These are phyloP conservation scores for Mola mola DNA, from an alignment of 2,113 vertebrate genomes.

Conservation along the genomic window DNA sequence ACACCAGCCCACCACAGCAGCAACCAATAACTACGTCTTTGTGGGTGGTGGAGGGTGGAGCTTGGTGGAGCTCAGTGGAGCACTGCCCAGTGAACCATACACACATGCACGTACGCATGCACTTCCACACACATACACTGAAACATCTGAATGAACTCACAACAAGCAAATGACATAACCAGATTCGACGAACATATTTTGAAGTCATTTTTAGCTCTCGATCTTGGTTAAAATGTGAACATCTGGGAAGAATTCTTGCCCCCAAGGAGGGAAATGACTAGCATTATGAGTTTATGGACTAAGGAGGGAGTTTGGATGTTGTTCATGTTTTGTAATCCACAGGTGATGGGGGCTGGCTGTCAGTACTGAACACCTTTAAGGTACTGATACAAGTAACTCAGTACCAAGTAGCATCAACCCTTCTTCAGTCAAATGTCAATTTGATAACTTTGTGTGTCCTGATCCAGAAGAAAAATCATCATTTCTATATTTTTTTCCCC, in stretches of 20 bases:
- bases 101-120: slow-evolving; percentile 12
- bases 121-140: slow-evolving; percentile 7
- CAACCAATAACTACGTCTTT: slow-evolving; percentile 73
- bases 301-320: slow-evolving; percentile 16
- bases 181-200: slow-evolving; percentile 65
- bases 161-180: slow-evolving; percentile 73
- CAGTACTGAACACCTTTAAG: no score
- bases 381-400: no score
- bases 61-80: slow-evolving; percentile 61
- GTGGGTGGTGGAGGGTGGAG: slow-evolving; percentile 77
- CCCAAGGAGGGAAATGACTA: slow-evolving; percentile 35
- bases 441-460: no score
- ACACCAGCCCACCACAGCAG: slow-evolving; percentile 67
- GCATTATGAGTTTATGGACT: slow-evolving; percentile 24
- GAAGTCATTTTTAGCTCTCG: slow-evolving; percentile 69
- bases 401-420: no score
- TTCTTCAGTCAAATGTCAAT: no score
- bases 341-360: slow-evolving; percentile 12
- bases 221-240: slow-evolving; percentile 44
- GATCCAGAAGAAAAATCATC: no score
- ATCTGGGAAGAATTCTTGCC: slow-evolving; percentile 66
- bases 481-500: no score
- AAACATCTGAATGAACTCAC: slow-evolving; percentile 63
- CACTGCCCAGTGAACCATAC: slow-evolving; percentile 40
- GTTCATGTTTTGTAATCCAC: slow-evolving; percentile 41